phyloP scores from a whole-genome alignment of 2,113 vertebrate genomes.

The Tychaedon coryphoeus region DNA sequence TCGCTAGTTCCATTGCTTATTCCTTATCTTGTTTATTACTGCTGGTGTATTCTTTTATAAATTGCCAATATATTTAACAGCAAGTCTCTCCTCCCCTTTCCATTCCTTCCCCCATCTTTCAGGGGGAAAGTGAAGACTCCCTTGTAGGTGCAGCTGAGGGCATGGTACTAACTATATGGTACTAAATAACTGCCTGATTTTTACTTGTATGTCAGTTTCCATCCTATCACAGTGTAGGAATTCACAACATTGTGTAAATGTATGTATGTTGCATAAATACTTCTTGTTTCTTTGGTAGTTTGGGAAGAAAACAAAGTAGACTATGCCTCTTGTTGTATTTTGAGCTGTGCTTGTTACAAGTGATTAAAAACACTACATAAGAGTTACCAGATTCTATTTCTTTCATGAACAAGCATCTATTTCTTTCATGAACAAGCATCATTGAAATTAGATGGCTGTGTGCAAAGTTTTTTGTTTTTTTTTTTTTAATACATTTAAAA shows the following conservation, averaged over 20 bases:
- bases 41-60: accelerated
- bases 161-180: not conserved
- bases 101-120: accelerated
- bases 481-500: not conserved
- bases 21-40: not conserved
- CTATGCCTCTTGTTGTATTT: not conserved
- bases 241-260: not conserved
- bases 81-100: not conserved
- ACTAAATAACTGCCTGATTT: not conserved
- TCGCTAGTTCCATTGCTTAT: accelerated
- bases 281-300: not conserved
- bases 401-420: not conserved
- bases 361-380: not conserved
- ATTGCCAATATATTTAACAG: not conserved
- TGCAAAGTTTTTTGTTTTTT: not conserved
- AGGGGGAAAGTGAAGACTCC: not conserved
- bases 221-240: not conserved
- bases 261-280: not conserved
- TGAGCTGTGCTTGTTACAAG: not conserved
- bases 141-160: not conserved
- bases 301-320: accelerated
- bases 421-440: not conserved
- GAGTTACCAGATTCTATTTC: not conserved
- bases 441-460: not conserved
- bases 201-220: not conserved